Percentiles rank a stretch among this genome's conserved stretches.
These are phyloP conservation scores for Lepidothrix coronata DNA, from an alignment of 2,113 vertebrate genomes.

Conservation along the genomic window DNA sequence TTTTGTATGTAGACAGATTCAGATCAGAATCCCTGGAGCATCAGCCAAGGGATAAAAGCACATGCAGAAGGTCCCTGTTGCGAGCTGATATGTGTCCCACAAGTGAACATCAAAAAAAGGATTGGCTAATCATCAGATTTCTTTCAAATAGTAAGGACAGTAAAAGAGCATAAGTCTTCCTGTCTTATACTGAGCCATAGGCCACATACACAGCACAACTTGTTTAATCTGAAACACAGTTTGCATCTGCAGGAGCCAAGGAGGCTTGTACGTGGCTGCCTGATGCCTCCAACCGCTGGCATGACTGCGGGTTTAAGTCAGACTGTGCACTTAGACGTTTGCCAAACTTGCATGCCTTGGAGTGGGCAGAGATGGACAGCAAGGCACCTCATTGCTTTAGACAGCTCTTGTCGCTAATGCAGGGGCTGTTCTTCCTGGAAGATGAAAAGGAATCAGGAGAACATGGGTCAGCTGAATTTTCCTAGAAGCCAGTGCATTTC, in stretches of 20 bases:
- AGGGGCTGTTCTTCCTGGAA: neutral
- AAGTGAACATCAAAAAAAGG: neutral
- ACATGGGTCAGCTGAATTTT: neutral
- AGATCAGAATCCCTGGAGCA: constrained; percentile 24
- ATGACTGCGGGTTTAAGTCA: accelerated
- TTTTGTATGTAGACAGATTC: neutral
- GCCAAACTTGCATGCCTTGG: neutral
- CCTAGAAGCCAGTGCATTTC: neutral
- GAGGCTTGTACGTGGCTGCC: neutral
- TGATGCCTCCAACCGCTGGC: neutral
- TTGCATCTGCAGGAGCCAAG: neutral
- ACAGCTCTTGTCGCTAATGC: neutral
- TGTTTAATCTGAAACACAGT: neutral
- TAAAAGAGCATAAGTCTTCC: neutral
- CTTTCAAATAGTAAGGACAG: neutral
- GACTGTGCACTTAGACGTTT: neutral
- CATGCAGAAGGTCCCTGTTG: neutral
- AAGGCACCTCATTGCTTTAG: neutral
- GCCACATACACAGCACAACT: neutral
- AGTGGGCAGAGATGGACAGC: neutral
- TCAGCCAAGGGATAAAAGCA: neutral
- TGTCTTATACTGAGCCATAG: neutral
- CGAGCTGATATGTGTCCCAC: neutral
- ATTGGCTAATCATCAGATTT: neutral
- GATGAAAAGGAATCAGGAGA: neutral